These are phyloP conservation scores for Papilio helenus DNA, from an alignment of 1,140 invertebrate species.

Conservation along the genomic window DNA sequence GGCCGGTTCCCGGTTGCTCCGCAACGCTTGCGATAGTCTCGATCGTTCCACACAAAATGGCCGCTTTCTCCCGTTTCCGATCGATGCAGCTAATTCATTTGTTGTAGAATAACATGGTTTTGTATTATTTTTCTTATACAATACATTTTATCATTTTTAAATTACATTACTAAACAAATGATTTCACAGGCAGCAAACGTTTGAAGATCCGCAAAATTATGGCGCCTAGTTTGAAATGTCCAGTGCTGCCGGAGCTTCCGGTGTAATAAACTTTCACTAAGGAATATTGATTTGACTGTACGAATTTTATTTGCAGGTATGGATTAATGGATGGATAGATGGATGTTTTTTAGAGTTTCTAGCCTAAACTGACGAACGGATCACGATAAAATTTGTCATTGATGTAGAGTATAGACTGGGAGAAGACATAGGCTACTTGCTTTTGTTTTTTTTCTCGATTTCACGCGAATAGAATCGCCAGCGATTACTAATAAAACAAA, in stretches of 20 bases:
- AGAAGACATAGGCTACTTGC: no score
- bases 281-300: no score
- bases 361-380: no score
- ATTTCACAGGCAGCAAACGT: neutral
- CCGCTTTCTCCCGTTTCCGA: slow-evolving; percentile 44
- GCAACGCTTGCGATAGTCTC: slow-evolving; percentile 61
- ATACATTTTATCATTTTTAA: neutral
- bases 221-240: neutral
- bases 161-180: neutral
- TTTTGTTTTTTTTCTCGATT: no score
- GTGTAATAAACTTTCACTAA: neutral
- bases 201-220: neutral
- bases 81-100: neutral
- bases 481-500: no score
- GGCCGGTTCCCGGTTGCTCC: slow-evolving; percentile 52
- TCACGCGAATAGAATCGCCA: no score
- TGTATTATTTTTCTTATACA: neutral
- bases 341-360: no score
- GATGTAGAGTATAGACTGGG: no score
- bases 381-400: no score
- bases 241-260: neutral
- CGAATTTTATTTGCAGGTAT: no score
- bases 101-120: neutral
- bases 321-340: no score
- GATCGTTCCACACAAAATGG: slow-evolving; percentile 61